Evolutionary conservation across 2,113 vertebrate species (phyloP).

Genomic region (Alouatta palliata): DNA sequence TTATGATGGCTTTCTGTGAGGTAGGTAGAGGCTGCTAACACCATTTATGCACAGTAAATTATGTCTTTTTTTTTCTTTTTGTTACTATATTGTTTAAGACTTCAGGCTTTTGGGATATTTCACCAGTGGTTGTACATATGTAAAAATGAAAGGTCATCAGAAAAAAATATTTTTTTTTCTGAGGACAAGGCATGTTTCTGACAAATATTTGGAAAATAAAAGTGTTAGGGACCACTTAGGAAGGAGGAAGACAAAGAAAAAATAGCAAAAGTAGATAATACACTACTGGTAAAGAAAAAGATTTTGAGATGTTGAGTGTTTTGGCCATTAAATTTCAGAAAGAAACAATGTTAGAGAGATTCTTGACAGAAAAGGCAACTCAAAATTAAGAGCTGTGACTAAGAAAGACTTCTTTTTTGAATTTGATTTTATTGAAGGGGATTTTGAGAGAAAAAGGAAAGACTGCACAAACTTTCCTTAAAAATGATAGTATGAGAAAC

Average conservation of each 20-base stretch:
- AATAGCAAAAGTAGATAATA: not conserved
- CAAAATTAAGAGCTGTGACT: not conserved
- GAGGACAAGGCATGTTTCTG: not conserved
- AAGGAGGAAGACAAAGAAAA: not conserved
- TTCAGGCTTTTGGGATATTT: not conserved
- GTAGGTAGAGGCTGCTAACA: not conserved
- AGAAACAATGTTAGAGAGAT: not conserved
- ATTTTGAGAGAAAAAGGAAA: not conserved
- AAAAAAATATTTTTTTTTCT: not conserved
- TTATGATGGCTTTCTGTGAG: not conserved
- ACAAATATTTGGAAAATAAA: constrained; percentile 22
- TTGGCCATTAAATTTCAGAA: not conserved
- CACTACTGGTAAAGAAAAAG: not conserved
- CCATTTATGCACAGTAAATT: not conserved
- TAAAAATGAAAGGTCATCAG: not conserved
- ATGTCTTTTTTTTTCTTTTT: not conserved
- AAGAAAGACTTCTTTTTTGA: not conserved
- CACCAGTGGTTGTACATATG: not conserved
- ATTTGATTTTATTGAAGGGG: not conserved
- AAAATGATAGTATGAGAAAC: not conserved
- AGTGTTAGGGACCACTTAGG: not conserved
- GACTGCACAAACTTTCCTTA: not conserved
- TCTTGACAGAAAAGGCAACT: not conserved
- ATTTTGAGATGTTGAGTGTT: not conserved
- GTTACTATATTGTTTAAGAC: not conserved